Evolutionary conservation across 2,113 vertebrate genomes (phyloP), one percentile per base, ranked within the genome.

Genomic region (Centropristis striata): DNA sequence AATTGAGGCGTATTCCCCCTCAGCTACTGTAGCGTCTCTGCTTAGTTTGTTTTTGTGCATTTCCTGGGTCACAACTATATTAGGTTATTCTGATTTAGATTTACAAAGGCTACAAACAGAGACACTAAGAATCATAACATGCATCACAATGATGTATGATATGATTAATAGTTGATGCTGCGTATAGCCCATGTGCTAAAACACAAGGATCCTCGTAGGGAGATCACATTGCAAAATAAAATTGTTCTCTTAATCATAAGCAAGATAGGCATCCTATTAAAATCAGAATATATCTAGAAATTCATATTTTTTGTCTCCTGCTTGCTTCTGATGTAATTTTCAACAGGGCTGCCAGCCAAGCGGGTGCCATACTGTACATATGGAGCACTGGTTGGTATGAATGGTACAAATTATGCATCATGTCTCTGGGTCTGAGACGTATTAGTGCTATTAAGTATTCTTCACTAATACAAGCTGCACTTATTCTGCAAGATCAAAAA

Each of bases 1-100:
- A 92, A 94, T 92, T 91, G 86, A 94, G 71, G 75, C 71, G 83
- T 82, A 75, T 86, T 87, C 67, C 72, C 66, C 16, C 9, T 86
- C 73, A 71, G 63, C 75, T 78, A 66, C 59, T 73, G 36, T 57
- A 83, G 78, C 84, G 68, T 86, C 28, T 36, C 57, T 14, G 12
- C n/a, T 36, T n/a, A 23, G 13, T 36, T 49, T 18, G 49, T 18
- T 44, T 51, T 28, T 14, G 53, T 42, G 37, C 28, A 27, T 73
- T 47, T 44, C 58, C 23, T 41, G n/a, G 13, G 14, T 39, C 51
- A 71, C 16, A 32, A 8, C 12, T 54, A 60, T 46, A 69, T 79
- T 80, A 28, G 23, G 25, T 49, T 32, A 41, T 37, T 67, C 32
- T 47, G 10, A 39, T 50, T 14, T n/a, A 36, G 11, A 50, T 49